A percentile compares a stretch with the other conserved stretches of the same genome.
phyloP scores from a whole-genome alignment of 1,140 invertebrate species.

The Melitaea cinxia region DNA sequence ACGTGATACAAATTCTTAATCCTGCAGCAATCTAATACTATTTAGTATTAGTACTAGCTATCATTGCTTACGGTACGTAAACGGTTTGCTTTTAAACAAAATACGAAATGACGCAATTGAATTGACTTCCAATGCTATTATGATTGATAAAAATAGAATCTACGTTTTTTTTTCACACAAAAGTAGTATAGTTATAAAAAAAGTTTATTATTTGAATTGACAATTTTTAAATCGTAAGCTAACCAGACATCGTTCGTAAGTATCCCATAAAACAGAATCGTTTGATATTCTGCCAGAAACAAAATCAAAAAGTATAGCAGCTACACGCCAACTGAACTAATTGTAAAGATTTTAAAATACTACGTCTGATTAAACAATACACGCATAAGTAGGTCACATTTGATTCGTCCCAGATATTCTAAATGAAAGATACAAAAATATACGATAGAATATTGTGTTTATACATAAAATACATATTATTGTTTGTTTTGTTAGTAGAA shows the following conservation, averaged over 20 bases:
- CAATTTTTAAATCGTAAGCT: neutral
- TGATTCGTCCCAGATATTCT: slow-evolving; percentile 4
- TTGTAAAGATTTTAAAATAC: slow-evolving; percentile 23
- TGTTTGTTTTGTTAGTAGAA: no score
- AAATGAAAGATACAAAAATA: slow-evolving; percentile 12
- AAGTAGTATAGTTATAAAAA: neutral
- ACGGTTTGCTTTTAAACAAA: neutral
- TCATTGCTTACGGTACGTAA: neutral
- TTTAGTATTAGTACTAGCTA: no score
- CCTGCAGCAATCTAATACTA: no score
- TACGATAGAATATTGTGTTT: neutral
- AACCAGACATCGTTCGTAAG: slow-evolving; percentile 1
- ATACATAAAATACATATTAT: no score
- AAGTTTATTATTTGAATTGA: neutral
- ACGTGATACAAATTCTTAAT: no score
- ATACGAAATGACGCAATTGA: neutral
- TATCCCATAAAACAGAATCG: slow-evolving; percentile 23
- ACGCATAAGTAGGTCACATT: slow-evolving; percentile 19
- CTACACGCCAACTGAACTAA: slow-evolving; percentile 28
- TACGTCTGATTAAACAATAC: slow-evolving; percentile 16
- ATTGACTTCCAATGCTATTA: neutral
- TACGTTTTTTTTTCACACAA: neutral
- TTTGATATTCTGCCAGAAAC: slow-evolving; percentile 35
- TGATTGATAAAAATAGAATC: neutral
- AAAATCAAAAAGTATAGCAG: slow-evolving; percentile 24